Base-by-base conservation (phyloP, 2,113 vertebrate species). In the Carassius carassius region DNA sequence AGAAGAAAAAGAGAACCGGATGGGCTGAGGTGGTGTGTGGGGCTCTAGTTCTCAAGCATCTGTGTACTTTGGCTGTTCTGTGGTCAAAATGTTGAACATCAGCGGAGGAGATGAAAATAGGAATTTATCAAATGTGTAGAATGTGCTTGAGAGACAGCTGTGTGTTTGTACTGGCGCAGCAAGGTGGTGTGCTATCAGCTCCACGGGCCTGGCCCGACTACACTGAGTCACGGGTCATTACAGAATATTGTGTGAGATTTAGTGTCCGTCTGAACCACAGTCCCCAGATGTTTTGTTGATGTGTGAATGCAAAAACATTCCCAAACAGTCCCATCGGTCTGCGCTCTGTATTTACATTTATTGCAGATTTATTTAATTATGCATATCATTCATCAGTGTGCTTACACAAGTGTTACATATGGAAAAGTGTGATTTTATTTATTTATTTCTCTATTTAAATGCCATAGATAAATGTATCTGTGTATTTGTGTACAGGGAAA, bases 401-500 rank as follows among this genome's bases (percentile, higher is more conserved):
- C 19, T 3, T 70, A 21, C 35, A n/a, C 10, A 74, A 25, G 32
- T 62, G 21, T 2, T 17, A 25, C 62, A 37, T 60, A 41, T 21
- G 6, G 21, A 21, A 19, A 19, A 12, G 17, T 35, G 11, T 75
- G n/a, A 25, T 54, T 23, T 67, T 2, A 9, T 17, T 67, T 19
- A 2, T 35, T 65, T 32, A 1, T n/a, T 77, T n/a, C 23, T 23
- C 19, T 17, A 5, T 41, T 72, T 23, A 58, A 21, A n/a, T 3
- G 35, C 10, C 76, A 29, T 60, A 12, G 16, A 56, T 62, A 37
- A 80, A 65, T 60, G 44, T 37, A 1, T 86, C 77, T 88, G 47
- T 89, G 88, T 80, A 17, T 82, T 47, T 81, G 65, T 83, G 19
- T 91, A 51, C 91, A 99, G 98, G 97, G 87, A 99, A 99, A 93